A percentile compares a stretch with the other conserved stretches of the same genome.
phyloP scores from a whole-genome alignment of 2,888 invertebrate species.

The Epinotia demarniana region DNA sequence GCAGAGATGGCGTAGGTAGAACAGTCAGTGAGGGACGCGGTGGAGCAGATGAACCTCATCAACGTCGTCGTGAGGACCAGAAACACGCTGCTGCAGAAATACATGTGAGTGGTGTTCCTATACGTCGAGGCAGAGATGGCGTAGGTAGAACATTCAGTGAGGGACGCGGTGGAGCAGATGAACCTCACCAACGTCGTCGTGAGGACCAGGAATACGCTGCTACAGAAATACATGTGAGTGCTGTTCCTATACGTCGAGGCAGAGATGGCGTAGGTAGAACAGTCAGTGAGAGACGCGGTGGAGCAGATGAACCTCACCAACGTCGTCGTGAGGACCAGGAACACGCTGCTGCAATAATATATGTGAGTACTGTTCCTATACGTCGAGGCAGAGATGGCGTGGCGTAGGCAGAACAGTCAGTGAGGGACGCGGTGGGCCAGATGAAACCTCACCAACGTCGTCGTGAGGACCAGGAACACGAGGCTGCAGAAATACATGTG shows the following conservation, averaged over 20 bases:
- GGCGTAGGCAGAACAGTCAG: too few relatives aligned
- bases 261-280: too few relatives aligned
- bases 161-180: too few relatives aligned
- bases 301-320: conserved; percentile 82
- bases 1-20: conserved; percentile 90
- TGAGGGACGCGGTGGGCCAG: too few relatives aligned
- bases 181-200: conserved; percentile 82
- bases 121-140: too few relatives aligned
- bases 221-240: conserved; percentile 62
- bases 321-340: conserved; percentile 55
- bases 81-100: conserved; percentile 86
- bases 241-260: too few relatives aligned
- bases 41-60: conserved; percentile 90
- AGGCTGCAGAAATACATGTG: conserved; percentile 74
- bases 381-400: too few relatives aligned
- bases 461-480: conserved; percentile 75
- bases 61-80: too few relatives aligned
- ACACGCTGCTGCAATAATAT: conserved; percentile 84
- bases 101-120: too few relatives aligned
- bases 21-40: conserved; percentile 91
- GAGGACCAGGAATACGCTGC: conserved; percentile 82
- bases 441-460: conserved; percentile 83
- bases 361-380: too few relatives aligned
- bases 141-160: too few relatives aligned
- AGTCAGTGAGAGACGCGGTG: too few relatives aligned